Evolutionary conservation across 2,888 invertebrate species (phyloP).

Genomic region (Cosmia pyralina): DNA sequence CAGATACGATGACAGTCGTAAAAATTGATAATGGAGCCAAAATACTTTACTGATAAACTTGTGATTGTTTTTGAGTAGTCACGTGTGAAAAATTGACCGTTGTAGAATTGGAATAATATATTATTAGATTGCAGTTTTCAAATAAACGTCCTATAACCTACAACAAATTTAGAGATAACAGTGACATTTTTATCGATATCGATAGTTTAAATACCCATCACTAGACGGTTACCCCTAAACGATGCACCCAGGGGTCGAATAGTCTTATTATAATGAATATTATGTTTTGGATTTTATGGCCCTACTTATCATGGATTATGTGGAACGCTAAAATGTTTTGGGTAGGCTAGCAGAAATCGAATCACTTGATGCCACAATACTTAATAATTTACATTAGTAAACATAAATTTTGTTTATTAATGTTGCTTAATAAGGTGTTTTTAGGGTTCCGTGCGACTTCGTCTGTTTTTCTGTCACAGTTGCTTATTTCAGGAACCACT

Average conservation of each 20-base stretch:
- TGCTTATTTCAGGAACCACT: neutral
- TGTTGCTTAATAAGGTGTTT: too few relatives aligned
- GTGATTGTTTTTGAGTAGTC: constrained; percentile 13
- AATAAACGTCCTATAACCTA: neutral
- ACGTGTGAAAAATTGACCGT: neutral
- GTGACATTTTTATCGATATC: constrained; percentile 25
- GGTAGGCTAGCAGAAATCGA: constrained; percentile 46
- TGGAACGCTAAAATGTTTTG: constrained; percentile 48
- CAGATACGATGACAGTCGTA: neutral
- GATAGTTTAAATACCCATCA: constrained; percentile 48
- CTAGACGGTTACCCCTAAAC: constrained; percentile 72
- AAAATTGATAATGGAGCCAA: constrained; percentile 19
- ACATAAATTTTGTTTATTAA: neutral
- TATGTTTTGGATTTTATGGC: constrained; percentile 72
- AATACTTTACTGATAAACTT: constrained; percentile 21
- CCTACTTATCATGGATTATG: constrained; percentile 62
- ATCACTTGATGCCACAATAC: constrained; percentile 38
- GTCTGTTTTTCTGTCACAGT: neutral
- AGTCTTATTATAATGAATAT: constrained; percentile 78
- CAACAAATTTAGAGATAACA: neutral
- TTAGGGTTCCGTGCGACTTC: neutral
- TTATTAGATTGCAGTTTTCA: neutral
- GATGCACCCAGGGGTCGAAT: constrained; percentile 78
- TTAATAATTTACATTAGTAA: constrained; percentile 34
- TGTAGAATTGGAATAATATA: constrained; percentile 6